These are phyloP conservation scores for Chrysotoxum bicinctum DNA, from an alignment of 2,888 invertebrate genomes.

Conservation along the genomic window DNA sequence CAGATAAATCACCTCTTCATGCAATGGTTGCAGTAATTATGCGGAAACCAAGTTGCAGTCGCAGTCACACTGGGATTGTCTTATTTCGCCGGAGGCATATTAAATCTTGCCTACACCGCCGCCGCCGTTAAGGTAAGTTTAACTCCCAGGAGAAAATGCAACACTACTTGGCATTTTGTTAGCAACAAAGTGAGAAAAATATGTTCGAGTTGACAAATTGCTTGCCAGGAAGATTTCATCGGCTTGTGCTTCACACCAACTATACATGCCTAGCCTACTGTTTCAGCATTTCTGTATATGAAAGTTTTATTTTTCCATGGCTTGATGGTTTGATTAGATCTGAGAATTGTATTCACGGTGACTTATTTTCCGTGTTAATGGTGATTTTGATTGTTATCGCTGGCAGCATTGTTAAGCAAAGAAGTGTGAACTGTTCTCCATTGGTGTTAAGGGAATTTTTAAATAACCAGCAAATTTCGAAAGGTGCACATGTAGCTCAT, in stretches of 20 bases:
- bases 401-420: not conserved
- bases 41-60: conserved; percentile 63
- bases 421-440: not conserved
- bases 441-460: not conserved
- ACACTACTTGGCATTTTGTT: conserved; percentile 44
- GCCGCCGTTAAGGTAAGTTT: conserved; percentile 29
- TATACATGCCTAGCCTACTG: not conserved
- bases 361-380: conserved; percentile 68
- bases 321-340: conserved; percentile 69
- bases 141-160: conserved; percentile 44
- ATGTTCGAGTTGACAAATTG: conserved; percentile 64
- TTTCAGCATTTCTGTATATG: not conserved
- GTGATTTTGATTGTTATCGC: not conserved
- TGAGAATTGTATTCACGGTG: conserved; percentile 65
- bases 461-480: not conserved
- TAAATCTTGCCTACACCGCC: not conserved
- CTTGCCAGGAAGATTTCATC: conserved; percentile 64
- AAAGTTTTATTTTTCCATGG: conserved; percentile 52
- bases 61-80: conserved; percentile 29
- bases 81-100: conserved; percentile 35
- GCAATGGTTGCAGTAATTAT: conserved; percentile 67
- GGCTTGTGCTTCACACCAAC: conserved; percentile 35
- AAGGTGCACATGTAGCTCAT: not conserved
- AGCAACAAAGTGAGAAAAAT: conserved; percentile 18
- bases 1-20: conserved; percentile 68